phyloP scores from a whole-genome alignment of 92 coral and sea anemone genomes.

The Phenganax subtilis region DNA sequence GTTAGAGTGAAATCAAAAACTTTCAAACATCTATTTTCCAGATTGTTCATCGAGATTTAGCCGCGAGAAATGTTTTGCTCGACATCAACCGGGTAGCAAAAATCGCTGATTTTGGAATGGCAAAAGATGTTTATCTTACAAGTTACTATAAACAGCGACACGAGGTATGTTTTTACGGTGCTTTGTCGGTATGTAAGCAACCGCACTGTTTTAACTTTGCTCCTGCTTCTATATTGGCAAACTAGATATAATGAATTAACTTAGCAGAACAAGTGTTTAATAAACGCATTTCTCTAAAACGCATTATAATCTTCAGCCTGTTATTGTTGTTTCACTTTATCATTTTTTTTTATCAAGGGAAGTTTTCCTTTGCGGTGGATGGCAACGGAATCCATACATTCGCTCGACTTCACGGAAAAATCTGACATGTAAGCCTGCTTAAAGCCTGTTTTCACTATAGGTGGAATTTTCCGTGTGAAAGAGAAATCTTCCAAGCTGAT shows the following conservation, averaged over 20 bases:
- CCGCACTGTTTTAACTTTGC: too few species aligned
- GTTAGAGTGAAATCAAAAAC: not conserved
- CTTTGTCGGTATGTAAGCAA: too few species aligned
- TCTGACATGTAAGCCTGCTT: constrained; percentile 20
- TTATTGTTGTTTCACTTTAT: not conserved
- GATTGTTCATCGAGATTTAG: constrained; percentile 36
- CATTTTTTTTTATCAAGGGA: constrained; percentile 4
- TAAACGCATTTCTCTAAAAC: too few species aligned
- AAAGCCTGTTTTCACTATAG: not conserved
- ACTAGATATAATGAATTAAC: too few species aligned
- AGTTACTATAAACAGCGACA: constrained; percentile 21
- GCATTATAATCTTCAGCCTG: not conserved
- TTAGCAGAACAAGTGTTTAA: too few species aligned
- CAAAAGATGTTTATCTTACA: constrained; percentile 40
- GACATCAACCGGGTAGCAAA: constrained; percentile 25
- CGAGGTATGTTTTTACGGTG: constrained; percentile 10
- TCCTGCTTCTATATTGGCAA: too few species aligned
- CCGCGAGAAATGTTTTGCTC: constrained; percentile 31
- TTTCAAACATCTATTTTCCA: constrained; percentile 3
- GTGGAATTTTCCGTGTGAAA: too few species aligned
- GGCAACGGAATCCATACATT: constrained; percentile 24
- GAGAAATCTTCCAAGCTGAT: too few species aligned
- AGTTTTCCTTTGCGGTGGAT: constrained; percentile 37
- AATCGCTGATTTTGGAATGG: constrained; percentile 40
- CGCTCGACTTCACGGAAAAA: constrained; percentile 25